Percentiles rank a stretch among this genome's conserved stretches.
Conservation (phyloP, 2,113 vertebrate species). For the Bujurquina vittata region DNA sequence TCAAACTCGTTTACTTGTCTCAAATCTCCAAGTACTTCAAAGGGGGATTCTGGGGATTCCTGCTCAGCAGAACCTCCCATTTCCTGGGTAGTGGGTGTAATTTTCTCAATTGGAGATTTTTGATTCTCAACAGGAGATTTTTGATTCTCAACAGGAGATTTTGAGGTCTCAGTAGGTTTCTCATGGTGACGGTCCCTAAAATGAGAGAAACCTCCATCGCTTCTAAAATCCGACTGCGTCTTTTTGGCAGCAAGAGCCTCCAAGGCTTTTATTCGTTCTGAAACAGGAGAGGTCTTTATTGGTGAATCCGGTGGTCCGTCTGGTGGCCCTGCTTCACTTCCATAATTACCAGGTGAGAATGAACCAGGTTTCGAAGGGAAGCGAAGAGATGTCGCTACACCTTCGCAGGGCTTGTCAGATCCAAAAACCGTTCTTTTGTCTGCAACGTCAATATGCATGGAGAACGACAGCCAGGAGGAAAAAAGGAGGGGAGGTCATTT, state of each 20-base stretch:
- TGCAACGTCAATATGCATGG: slow-evolving; percentile 59
- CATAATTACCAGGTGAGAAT: slow-evolving; percentile 65
- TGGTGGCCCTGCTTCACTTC: slow-evolving; percentile 59
- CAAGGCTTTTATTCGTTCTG: slow-evolving; percentile 81
- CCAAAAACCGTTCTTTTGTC: slow-evolving; percentile 76
- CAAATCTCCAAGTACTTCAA: slow-evolving; percentile 86
- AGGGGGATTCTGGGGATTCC: slow-evolving; percentile 89
- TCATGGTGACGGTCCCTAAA: slow-evolving; percentile 73
- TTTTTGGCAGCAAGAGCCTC: slow-evolving; percentile 76
- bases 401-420: slow-evolving; percentile 76
- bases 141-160: not conserved
- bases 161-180: slow-evolving; percentile 53
- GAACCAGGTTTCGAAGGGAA: slow-evolving; percentile 79
- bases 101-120: not conserved
- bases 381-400: slow-evolving; percentile 75
- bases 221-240: slow-evolving; percentile 74
- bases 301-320: slow-evolving; percentile 63
- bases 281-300: slow-evolving; percentile 80
- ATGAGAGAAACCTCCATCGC: slow-evolving; percentile 62
- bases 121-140: not conserved
- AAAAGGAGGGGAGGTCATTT: slow-evolving; percentile 64
- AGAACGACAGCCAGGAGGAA: slow-evolving; percentile 28
- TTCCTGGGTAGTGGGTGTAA: slow-evolving; percentile 49
- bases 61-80: slow-evolving; percentile 56
- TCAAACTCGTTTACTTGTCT: slow-evolving; percentile 81